Percentiles rank a stretch among this genome's conserved stretches.
phyloP scores from a whole-genome alignment of 2,797 vertebrate species.

The Vultur gryphus region DNA sequence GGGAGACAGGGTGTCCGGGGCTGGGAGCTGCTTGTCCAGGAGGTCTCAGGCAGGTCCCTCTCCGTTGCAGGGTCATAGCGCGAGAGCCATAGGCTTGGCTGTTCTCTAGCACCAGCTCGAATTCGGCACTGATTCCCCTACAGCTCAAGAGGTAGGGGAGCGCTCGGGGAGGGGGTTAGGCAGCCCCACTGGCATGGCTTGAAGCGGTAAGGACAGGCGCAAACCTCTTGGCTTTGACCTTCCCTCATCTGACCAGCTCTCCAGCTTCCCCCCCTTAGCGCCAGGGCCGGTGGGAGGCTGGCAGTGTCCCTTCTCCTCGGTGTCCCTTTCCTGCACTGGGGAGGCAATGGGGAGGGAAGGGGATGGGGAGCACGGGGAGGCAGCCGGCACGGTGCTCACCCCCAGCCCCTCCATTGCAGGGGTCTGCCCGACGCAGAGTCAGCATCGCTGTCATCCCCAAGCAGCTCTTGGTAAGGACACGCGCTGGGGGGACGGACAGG shows the following conservation, averaged over 20 bases:
- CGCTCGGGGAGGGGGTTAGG: not conserved
- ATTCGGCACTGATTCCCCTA: not conserved
- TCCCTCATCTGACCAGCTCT: not conserved
- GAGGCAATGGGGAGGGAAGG: not conserved
- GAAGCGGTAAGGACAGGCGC: not conserved
- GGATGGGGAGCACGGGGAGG: not conserved
- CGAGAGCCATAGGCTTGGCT: not conserved
- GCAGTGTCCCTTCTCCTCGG: not conserved
- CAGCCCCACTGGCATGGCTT: not conserved
- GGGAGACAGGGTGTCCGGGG: too few species aligned
- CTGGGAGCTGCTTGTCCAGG: not conserved
- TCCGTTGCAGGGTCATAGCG: not conserved
- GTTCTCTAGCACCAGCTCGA: not conserved
- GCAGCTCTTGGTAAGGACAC: slow-evolving; percentile 67
- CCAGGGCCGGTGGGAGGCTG: not conserved
- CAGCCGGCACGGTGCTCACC: accelerated
- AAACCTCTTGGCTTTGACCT: not conserved
- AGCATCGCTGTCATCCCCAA: slow-evolving; percentile 79
- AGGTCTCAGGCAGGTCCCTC: slow-evolving; percentile 6
- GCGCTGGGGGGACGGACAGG: accelerated
- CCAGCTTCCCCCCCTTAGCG: accelerated
- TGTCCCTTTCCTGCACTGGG: not conserved
- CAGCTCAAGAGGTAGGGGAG: not conserved
- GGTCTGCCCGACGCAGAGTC: slow-evolving; percentile 73
- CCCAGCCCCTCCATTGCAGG: slow-evolving; percentile 48